Evolutionary conservation across 2,888 invertebrate genomes (phyloP).

Genomic region (Pseudanteris insignis): DNA sequence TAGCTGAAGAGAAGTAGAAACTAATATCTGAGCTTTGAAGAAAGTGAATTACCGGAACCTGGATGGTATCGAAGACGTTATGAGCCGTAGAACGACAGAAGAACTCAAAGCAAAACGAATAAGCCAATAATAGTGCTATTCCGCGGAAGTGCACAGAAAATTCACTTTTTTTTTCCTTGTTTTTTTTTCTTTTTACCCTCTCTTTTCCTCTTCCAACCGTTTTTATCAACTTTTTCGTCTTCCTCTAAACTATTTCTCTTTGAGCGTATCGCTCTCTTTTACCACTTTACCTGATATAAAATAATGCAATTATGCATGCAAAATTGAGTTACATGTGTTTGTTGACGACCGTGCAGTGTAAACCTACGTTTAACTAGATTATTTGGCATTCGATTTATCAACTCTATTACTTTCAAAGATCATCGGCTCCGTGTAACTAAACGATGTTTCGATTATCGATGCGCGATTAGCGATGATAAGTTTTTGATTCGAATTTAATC

Average conservation of each 20-base stretch:
- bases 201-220: background rate
- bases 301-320: constrained; percentile 26
- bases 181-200: constrained; percentile 1
- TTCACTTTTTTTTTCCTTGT: constrained; percentile 20
- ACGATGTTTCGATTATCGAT: background rate
- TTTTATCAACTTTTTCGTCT: constrained; percentile 9
- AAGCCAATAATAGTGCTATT: constrained; percentile 46
- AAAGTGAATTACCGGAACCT: constrained; percentile 47
- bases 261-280: constrained; percentile 38
- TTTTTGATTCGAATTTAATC: too few relatives aligned
- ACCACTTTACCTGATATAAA: constrained; percentile 30
- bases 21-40: constrained; percentile 42
- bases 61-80: constrained; percentile 45
- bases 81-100: constrained; percentile 40
- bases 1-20: constrained; percentile 38
- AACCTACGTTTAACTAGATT: constrained; percentile 7
- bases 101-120: constrained; percentile 46
- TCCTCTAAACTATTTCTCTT: constrained; percentile 33
- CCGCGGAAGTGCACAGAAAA: constrained; percentile 44
- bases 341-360: too few relatives aligned
- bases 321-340: constrained; percentile 40
- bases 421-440: background rate
- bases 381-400: constrained; percentile 2
- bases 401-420: constrained; percentile 4
- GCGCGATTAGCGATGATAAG: too few relatives aligned